These are phyloP conservation scores for Ophonus ardosiacus DNA, from an alignment of 2,888 invertebrate genomes.

Conservation along the genomic window DNA sequence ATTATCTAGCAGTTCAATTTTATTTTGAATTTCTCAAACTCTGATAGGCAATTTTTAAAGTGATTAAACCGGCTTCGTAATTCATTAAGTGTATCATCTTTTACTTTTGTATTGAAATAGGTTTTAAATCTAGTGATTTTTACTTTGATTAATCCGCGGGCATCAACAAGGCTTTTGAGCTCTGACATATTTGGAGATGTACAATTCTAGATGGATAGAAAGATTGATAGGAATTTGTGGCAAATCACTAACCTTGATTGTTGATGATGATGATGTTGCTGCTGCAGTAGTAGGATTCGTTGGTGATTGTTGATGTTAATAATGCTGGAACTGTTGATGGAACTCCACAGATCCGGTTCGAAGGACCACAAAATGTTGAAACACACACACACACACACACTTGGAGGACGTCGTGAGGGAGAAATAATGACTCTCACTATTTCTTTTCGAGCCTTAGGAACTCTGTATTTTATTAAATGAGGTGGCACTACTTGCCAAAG, in stretches of 20 bases:
- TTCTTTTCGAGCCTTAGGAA: no score
- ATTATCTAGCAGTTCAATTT: background rate
- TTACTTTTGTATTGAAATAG: background rate
- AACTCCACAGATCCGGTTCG: background rate
- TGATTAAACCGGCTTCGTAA: background rate
- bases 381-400: no score
- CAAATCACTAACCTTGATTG: no score
- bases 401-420: no score
- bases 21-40: constrained; percentile 6
- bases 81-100: background rate
- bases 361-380: background rate
- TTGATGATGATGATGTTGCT: constrained; percentile 1
- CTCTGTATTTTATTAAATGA: no score
- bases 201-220: background rate
- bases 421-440: no score
- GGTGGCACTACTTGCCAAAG: no score
- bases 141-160: background rate
- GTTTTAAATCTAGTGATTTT: constrained; percentile 16
- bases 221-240: background rate
- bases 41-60: constrained; percentile 4
- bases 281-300: background rate
- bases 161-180: background rate
- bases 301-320: background rate
- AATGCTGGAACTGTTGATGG: background rate
- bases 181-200: background rate